phyloP scores from a whole-genome alignment of 1,140 invertebrate genomes.

The Drosophila orena region DNA sequence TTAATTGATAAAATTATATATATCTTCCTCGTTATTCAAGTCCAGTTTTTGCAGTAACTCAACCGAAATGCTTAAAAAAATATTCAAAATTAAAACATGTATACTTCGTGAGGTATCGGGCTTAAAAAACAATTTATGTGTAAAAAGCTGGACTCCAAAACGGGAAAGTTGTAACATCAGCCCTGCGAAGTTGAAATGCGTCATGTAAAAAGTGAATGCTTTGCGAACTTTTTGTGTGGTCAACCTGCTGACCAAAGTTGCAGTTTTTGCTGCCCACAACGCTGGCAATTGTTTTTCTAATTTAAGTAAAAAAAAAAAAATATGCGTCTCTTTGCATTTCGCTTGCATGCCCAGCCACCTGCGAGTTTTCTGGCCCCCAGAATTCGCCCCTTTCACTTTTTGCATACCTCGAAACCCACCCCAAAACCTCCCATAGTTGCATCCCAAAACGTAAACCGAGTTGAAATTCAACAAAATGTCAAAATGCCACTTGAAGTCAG shows the following conservation, averaged over 20 bases:
- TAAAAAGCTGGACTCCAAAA: constrained; percentile 17
- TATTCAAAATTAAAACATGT: background rate
- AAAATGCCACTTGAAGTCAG: constrained; percentile 65
- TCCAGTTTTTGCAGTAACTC: background rate
- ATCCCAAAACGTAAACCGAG: constrained; percentile 32
- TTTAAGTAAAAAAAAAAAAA: constrained; percentile 42
- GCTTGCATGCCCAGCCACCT: constrained; percentile 47
- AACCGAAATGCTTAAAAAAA: background rate
- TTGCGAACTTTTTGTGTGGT: constrained; percentile 46
- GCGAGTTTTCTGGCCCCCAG: constrained; percentile 16
- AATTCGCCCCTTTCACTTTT: constrained; percentile 33
- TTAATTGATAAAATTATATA: too few species aligned
- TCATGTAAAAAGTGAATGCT: constrained; percentile 35
- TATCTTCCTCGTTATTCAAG: background rate
- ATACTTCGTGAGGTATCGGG: background rate
- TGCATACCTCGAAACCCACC: background rate
- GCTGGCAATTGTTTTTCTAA: constrained; percentile 56
- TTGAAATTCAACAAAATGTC: constrained; percentile 66
- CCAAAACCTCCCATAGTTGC: constrained; percentile 5
- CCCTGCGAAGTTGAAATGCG: constrained; percentile 26
- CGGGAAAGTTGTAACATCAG: constrained; percentile 35
- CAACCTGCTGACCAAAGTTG: constrained; percentile 41
- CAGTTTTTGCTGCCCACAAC: constrained; percentile 30
- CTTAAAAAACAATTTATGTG: constrained; percentile 27
- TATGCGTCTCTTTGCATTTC: constrained; percentile 39